phyloP scores from a whole-genome alignment of 2,797 vertebrate genomes.

The Microctenopoma lineatum region DNA sequence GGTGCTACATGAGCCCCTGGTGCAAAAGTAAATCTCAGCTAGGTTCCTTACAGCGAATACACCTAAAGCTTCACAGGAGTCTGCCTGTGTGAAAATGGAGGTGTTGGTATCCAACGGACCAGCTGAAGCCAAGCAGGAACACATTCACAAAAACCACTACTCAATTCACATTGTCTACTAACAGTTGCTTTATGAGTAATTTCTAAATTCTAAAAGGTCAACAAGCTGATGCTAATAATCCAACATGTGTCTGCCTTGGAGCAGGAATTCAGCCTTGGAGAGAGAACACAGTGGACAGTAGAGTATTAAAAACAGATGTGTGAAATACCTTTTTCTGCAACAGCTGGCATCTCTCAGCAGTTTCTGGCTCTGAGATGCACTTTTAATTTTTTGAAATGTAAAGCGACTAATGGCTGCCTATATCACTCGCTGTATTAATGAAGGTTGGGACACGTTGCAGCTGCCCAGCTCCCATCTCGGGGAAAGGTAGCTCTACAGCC shows the following conservation, averaged over 20 bases:
- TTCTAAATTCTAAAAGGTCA: conserved; percentile 41
- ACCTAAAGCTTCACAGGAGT: not conserved
- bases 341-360: conserved; percentile 68
- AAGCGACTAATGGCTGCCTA: conserved; percentile 12
- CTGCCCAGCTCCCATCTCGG: conserved; percentile 2
- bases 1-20: not conserved
- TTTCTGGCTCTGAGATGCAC: conserved; percentile 41
- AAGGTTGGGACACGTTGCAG: conserved; percentile 5
- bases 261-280: conserved; percentile 68
- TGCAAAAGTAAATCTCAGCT: not conserved
- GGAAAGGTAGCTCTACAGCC: not conserved
- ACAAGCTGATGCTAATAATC: conserved; percentile 46
- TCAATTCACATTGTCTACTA: not conserved
- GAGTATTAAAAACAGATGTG: conserved; percentile 77
- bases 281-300: conserved; percentile 72
- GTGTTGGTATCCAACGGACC: not conserved
- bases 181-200: conserved; percentile 20
- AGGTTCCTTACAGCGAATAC: not conserved
- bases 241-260: conserved; percentile 46
- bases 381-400: conserved; percentile 52
- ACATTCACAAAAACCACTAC: not conserved
- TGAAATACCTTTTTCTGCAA: conserved; percentile 70
- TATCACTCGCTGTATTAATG: conserved; percentile 13
- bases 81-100: not conserved
- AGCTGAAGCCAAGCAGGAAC: not conserved